These are phyloP conservation scores for Platycheirus albimanus DNA, from an alignment of 2,888 invertebrate genomes.

Conservation along the genomic window DNA sequence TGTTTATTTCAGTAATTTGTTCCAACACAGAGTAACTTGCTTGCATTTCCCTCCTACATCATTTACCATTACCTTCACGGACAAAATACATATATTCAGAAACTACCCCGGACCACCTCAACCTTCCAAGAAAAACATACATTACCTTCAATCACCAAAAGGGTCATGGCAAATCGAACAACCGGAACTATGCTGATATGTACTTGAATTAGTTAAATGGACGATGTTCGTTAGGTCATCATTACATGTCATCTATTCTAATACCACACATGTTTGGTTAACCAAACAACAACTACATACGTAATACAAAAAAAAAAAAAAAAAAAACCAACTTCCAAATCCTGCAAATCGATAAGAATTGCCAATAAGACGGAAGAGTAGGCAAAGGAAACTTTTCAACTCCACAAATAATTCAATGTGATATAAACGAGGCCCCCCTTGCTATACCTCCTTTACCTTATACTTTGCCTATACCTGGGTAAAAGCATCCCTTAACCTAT, in stretches of 20 bases:
- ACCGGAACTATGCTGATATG: conserved; percentile 41
- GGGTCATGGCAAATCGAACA: conserved; percentile 35
- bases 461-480: background rate
- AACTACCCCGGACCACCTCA: no score
- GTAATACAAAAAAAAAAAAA: background rate
- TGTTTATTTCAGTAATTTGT: no score
- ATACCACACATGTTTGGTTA: conserved; percentile 38
- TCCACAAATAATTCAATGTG: conserved; percentile 1
- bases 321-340: background rate
- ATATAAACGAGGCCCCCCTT: background rate
- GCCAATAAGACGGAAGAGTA: conserved; percentile 29
- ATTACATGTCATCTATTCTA: conserved; percentile 61
- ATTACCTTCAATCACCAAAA: conserved; percentile 9
- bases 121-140: conserved; percentile 11
- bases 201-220: conserved; percentile 57
- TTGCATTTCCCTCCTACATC: no score
- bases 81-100: no score
- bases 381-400: conserved; percentile 20
- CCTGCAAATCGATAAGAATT: conserved; percentile 20
- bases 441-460: background rate
- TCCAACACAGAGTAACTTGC: no score
- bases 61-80: background rate
- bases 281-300: no score
- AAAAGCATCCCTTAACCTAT: conserved; percentile 32
- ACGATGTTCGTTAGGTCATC: conserved; percentile 61